Percentiles rank a stretch among this genome's conserved stretches.
phyloP scores from a whole-genome alignment of 1,140 invertebrate genomes.

The Trachymyrmex cornetzi region DNA sequence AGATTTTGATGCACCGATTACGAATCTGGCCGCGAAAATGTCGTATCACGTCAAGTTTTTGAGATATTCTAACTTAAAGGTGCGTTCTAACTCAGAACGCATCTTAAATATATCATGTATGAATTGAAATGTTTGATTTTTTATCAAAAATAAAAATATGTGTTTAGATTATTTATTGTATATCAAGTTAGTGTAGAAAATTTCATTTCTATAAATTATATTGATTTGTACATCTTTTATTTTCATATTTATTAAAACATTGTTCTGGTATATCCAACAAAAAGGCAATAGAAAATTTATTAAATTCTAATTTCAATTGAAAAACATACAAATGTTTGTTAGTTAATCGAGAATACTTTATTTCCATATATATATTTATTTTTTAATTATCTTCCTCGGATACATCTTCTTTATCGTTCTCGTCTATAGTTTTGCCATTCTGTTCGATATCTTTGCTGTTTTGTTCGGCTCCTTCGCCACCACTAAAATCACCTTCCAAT shows the following conservation, averaged over 20 bases:
- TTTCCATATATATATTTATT: slow-evolving; percentile 31
- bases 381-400: slow-evolving; percentile 80
- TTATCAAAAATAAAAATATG: background rate
- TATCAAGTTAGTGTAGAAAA: slow-evolving; percentile 71
- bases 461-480: slow-evolving; percentile 84
- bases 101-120: background rate
- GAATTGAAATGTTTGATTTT: background rate
- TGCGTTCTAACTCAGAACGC: too few species aligned
- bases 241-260: slow-evolving; percentile 74
- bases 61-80: too few species aligned
- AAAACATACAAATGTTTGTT: slow-evolving; percentile 40
- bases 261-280: slow-evolving; percentile 59
- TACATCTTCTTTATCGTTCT: slow-evolving; percentile 71
- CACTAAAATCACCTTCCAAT: slow-evolving; percentile 86
- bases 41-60: too few species aligned
- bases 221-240: slow-evolving; percentile 35
- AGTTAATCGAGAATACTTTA: slow-evolving; percentile 48
- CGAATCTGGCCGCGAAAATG: too few species aligned
- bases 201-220: slow-evolving; percentile 66
- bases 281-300: slow-evolving; percentile 54
- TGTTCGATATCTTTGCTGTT: slow-evolving; percentile 82
- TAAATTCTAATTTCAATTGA: slow-evolving; percentile 38
- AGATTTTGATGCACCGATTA: too few species aligned
- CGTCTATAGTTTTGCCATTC: slow-evolving; percentile 53
- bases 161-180: slow-evolving; percentile 63